phyloP scores from a whole-genome alignment of 2,888 invertebrate genomes.

The Rhingia rostrata region DNA sequence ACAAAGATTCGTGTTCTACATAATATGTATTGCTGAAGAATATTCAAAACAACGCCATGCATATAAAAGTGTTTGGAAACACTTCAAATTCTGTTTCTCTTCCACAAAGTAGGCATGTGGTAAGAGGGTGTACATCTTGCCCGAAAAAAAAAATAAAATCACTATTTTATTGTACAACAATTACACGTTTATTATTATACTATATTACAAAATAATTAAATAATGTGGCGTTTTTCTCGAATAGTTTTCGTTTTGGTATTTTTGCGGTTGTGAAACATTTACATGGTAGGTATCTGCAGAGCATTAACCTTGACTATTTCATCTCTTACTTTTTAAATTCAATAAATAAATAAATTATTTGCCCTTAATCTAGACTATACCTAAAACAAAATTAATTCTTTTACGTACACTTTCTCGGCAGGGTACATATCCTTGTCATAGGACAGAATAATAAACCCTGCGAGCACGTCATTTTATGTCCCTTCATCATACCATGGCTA shows the following conservation, averaged over 20 bases:
- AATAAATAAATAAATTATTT: conserved; percentile 50
- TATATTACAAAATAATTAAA: conserved; percentile 47
- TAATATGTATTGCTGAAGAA: too few relatives aligned
- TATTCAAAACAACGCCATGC: too few relatives aligned
- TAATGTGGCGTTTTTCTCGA: conserved; percentile 26
- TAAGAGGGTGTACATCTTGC: neutral
- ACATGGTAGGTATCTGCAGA: neutral
- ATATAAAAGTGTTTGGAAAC: too few relatives aligned
- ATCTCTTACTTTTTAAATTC: neutral
- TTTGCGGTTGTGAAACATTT: neutral
- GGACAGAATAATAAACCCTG: conserved; percentile 83
- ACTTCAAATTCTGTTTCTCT: too few relatives aligned
- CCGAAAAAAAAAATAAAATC: neutral
- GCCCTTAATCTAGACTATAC: neutral
- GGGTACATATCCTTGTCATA: conserved; percentile 82
- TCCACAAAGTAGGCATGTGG: too few relatives aligned
- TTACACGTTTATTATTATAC: conserved; percentile 13
- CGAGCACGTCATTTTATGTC: conserved; percentile 83
- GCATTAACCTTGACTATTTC: neutral
- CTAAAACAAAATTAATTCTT: neutral
- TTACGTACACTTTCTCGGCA: conserved; percentile 80
- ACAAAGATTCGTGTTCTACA: too few relatives aligned
- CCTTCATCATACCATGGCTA: conserved; percentile 81
- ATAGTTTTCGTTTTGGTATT: conserved; percentile 9
- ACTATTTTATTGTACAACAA: neutral